Conservation (phyloP, 2,888 invertebrate genomes). For the Ceraclea dissimilis region DNA sequence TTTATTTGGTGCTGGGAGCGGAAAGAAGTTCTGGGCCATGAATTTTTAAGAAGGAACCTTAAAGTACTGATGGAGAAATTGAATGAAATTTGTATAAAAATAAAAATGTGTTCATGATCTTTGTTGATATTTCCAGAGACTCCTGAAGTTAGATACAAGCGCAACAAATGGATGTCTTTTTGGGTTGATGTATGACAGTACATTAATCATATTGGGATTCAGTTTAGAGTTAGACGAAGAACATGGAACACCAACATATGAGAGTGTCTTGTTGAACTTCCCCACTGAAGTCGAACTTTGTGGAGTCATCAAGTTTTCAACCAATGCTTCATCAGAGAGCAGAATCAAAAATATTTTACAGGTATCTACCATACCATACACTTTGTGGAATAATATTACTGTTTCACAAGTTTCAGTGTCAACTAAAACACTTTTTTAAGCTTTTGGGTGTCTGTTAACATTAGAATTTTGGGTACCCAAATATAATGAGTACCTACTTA, state of each 20-base stretch:
- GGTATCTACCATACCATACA: slow-evolving; percentile 31
- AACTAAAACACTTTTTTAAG: too few species aligned
- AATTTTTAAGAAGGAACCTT: too few species aligned
- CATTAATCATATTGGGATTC: slow-evolving; percentile 59
- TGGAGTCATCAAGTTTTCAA: slow-evolving; percentile 62
- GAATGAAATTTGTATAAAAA: too few species aligned
- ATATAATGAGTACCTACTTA: not conserved
- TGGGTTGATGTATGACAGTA: slow-evolving; percentile 67
- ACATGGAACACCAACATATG: slow-evolving; percentile 44
- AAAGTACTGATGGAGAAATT: too few species aligned
- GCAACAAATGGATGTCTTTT: slow-evolving; percentile 62
- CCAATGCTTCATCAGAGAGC: slow-evolving; percentile 51
- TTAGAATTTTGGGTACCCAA: too few species aligned
- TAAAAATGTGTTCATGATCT: too few species aligned
- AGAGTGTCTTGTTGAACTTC: slow-evolving; percentile 54
- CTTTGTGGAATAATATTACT: slow-evolving; percentile 3
- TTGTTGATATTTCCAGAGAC: slow-evolving; percentile 51
- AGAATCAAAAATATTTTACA: slow-evolving; percentile 55
- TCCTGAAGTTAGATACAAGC: slow-evolving; percentile 54
- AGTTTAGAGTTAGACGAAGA: slow-evolving; percentile 56
- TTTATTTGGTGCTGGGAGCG: too few species aligned
- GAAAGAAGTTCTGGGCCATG: too few species aligned
- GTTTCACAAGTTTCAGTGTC: too few species aligned
- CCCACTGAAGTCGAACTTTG: slow-evolving; percentile 73
- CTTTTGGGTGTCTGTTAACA: too few species aligned